These are phyloP conservation scores for Fragum fragum DNA, from an alignment of 2,888 invertebrate genomes.

Conservation along the genomic window DNA sequence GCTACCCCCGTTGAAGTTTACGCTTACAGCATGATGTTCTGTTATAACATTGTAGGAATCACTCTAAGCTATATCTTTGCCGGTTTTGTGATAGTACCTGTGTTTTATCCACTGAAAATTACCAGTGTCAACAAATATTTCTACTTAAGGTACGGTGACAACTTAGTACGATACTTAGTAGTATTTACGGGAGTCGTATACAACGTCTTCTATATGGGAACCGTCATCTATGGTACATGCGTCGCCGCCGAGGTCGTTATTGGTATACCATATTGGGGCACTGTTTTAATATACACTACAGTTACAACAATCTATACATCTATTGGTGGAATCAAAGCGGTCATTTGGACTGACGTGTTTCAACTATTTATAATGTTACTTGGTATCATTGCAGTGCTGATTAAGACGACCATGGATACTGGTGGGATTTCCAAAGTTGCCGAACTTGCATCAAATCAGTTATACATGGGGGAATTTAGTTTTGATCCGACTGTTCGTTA, in stretches of 20 bases:
- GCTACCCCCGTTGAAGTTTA: slow-evolving; percentile 27
- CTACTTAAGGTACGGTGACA: slow-evolving; percentile 36
- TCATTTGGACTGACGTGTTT: slow-evolving; percentile 55
- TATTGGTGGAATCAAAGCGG: slow-evolving; percentile 51
- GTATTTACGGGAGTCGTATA: slow-evolving; percentile 21
- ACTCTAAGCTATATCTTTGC: slow-evolving; percentile 22
- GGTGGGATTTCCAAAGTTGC: slow-evolving; percentile 31
- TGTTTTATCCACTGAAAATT: slow-evolving; percentile 39
- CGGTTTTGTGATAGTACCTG: slow-evolving; percentile 30
- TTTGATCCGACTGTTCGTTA: slow-evolving; percentile 39
- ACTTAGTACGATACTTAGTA: slow-evolving; percentile 24
- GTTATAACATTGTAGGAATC: slow-evolving; percentile 8
- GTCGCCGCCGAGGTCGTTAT: slow-evolving; percentile 40
- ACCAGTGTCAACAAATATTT: slow-evolving; percentile 51
- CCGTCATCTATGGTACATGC: slow-evolving; percentile 42
- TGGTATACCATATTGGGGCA: slow-evolving; percentile 46
- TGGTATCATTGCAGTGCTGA: slow-evolving; percentile 42
- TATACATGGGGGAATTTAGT: slow-evolving; percentile 25
- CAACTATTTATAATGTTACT: slow-evolving; percentile 43
- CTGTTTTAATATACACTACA: slow-evolving; percentile 41
- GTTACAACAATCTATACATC: slow-evolving; percentile 49
- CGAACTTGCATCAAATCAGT: slow-evolving; percentile 11
- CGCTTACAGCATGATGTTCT: slow-evolving; percentile 27
- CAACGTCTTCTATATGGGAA: slow-evolving; percentile 40
- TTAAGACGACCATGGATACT: slow-evolving; percentile 33